These are phyloP conservation scores for Pelobates fuscus DNA, from an alignment of 2,113 vertebrate species.

Conservation along the genomic window DNA sequence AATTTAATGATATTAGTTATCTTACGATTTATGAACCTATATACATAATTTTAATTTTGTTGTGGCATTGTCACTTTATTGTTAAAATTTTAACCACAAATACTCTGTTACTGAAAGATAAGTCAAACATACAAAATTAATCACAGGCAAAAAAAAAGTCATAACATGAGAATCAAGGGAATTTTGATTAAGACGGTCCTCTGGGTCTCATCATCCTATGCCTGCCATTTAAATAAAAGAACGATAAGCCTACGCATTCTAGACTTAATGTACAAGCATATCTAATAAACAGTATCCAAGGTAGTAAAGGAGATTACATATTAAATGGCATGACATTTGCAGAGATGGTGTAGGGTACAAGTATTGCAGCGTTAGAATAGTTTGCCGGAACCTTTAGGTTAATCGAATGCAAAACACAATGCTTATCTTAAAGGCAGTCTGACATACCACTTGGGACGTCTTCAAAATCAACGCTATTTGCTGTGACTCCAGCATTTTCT, in stretches of 20 bases:
- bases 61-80: too few relatives aligned
- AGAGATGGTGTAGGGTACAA: conserved; percentile 73
- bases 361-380: conserved; percentile 73
- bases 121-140: not conserved
- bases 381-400: conserved; percentile 68
- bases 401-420: conserved; percentile 75
- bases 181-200: conserved; percentile 34
- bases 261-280: conserved; percentile 24
- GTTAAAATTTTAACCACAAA: too few relatives aligned
- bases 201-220: conserved; percentile 22
- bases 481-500: not conserved
- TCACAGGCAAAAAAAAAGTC: not conserved
- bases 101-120: not conserved
- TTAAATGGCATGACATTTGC: conserved; percentile 80
- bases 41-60: too few relatives aligned
- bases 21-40: too few relatives aligned
- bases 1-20: too few relatives aligned
- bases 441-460: not conserved
- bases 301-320: conserved; percentile 67
- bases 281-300: conserved; percentile 43
- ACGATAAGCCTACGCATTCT: conserved; percentile 28
- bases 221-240: conserved; percentile 40
- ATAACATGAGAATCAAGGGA: not conserved
- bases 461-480: not conserved
- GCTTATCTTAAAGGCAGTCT: conserved; percentile 62